Evolutionary conservation across 2,113 vertebrate species (phyloP).

Genomic region (Crotalus helleri): DNA sequence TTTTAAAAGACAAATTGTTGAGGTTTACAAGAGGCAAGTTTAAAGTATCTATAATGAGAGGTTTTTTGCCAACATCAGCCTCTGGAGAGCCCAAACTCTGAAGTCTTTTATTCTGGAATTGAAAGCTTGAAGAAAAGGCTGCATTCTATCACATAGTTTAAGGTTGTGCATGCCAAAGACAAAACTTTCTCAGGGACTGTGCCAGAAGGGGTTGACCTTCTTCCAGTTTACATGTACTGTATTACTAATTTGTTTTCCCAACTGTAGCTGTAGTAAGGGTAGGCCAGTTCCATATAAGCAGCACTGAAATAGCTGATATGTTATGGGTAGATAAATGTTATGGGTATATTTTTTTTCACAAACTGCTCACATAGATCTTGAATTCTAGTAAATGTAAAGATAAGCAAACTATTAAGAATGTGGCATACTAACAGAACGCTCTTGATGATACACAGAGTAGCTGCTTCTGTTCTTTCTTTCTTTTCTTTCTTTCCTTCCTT

Average conservation of each 20-base stretch:
- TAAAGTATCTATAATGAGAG: not conserved
- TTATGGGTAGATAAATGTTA: not conserved
- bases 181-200: constrained; percentile 32
- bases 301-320: rapidly evolving
- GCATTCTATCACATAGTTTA: constrained; percentile 34
- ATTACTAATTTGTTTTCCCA: constrained; percentile 29
- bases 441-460: not conserved
- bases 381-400: not conserved
- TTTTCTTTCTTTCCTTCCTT: not conserved
- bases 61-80: not conserved
- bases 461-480: not conserved
- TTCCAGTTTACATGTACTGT: constrained; percentile 50
- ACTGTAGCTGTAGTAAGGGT: constrained; percentile 21
- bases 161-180: not conserved
- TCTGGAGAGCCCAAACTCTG: not conserved
- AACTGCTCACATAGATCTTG: not conserved
- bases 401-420: not conserved
- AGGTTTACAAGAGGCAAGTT: not conserved
- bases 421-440: not conserved
- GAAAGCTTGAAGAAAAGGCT: constrained; percentile 21
- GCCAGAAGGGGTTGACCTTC: constrained; percentile 40
- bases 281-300: constrained; percentile 32
- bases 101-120: constrained; percentile 3
- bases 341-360: not conserved
- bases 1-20: not conserved